Percentiles rank a stretch among this genome's conserved stretches.
These are phyloP conservation scores for Oikopleura albicans DNA, from an alignment of 23 tunicate genomes.

Conservation along the genomic window DNA sequence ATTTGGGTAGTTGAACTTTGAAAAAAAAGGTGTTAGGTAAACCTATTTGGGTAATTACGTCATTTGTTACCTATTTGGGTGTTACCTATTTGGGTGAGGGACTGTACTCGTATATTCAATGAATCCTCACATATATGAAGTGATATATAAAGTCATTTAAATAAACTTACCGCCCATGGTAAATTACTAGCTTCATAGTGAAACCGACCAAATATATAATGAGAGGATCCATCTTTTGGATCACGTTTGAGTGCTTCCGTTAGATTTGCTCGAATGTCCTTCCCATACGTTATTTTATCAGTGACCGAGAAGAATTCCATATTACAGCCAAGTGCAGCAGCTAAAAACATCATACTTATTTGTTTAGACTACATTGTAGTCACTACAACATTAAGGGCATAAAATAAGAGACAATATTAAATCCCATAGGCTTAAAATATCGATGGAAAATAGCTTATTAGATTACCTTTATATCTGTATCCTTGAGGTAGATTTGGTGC, in stretches of 20 bases:
- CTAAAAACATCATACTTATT: background rate
- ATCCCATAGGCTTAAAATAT: too few relatives aligned
- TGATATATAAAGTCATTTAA: too few relatives aligned
- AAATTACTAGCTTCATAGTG: background rate
- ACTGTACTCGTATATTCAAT: too few relatives aligned
- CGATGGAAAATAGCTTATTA: too few relatives aligned
- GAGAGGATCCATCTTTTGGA: background rate
- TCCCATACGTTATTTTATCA: background rate
- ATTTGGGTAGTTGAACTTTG: too few relatives aligned
- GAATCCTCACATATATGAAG: too few relatives aligned
- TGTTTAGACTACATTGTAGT: background rate
- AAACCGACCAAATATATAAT: background rate
- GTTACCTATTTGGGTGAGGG: too few relatives aligned
- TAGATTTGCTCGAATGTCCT: background rate
- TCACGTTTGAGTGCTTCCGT: background rate
- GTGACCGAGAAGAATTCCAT: background rate
- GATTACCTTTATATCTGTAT: background rate
- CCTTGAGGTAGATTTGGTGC: background rate
- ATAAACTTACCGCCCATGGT: slow-evolving; percentile 4
- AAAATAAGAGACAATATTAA: too few relatives aligned
- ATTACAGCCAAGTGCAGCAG: slow-evolving; percentile 16
- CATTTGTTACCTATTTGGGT: too few relatives aligned
- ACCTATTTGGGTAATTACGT: too few relatives aligned
- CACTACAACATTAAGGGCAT: background rate
- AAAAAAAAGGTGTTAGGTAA: too few relatives aligned